These are phyloP conservation scores for Etheostoma cragini DNA, from an alignment of 2,113 vertebrate species.

Conservation along the genomic window DNA sequence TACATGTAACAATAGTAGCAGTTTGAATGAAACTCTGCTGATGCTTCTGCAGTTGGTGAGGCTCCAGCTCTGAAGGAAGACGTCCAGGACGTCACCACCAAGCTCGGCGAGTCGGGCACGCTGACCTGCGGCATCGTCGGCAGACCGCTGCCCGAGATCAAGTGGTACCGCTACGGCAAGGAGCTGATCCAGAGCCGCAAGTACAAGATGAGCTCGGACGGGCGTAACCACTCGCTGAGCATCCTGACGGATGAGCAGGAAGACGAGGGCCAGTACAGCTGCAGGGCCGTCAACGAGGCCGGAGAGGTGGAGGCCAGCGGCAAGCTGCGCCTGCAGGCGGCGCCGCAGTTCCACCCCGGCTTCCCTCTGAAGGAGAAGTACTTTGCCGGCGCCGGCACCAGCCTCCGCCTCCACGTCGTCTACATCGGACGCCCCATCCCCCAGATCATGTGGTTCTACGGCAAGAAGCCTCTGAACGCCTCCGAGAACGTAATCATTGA, in stretches of 20 bases:
- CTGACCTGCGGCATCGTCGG: conserved; percentile 94
- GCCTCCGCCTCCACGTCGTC: conserved; percentile 94
- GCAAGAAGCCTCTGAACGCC: conserved; percentile 93
- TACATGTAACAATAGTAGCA: no score
- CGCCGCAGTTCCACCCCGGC: conserved; percentile 95
- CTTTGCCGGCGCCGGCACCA: conserved; percentile 90
- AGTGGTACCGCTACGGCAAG: conserved; percentile 97
- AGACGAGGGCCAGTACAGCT: conserved; percentile 97
- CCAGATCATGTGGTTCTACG: conserved; percentile 97
- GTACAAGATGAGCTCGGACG: conserved; percentile 99
- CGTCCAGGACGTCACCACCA: conserved; percentile 92
- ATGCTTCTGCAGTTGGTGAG: conserved; percentile 90
- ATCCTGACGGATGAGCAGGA: conserved; percentile 97
- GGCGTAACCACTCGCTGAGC: conserved; percentile 93
- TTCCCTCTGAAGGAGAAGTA: conserved; percentile 98
- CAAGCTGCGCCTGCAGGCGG: conserved; percentile 92
- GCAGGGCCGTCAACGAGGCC: conserved; percentile 92
- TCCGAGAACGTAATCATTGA: conserved; percentile 93
- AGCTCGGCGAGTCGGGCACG: conserved; percentile 92
- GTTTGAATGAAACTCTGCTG: conserved; percentile 4
- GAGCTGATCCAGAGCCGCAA: conserved; percentile 97
- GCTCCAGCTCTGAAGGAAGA: conserved; percentile 91
- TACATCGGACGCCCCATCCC: conserved; percentile 98
- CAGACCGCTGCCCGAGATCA: conserved; percentile 97
- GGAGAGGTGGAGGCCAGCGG: conserved; percentile 97